phyloP scores from a whole-genome alignment of 2,888 invertebrate genomes.

The Argyresthia albistria region DNA sequence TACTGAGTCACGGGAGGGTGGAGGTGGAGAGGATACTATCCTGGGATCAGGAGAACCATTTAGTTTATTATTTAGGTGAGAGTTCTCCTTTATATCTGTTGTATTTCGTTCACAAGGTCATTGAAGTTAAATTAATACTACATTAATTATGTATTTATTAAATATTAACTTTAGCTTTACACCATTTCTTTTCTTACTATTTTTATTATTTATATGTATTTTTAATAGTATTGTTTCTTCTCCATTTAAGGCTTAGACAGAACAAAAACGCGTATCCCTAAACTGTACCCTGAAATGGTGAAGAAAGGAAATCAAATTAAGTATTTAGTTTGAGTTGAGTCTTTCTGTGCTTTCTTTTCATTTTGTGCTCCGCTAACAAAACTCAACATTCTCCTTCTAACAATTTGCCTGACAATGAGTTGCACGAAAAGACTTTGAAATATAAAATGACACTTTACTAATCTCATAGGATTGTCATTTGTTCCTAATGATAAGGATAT shows the following conservation, averaged over 20 bases:
- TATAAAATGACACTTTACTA: too few relatives aligned
- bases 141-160: not conserved
- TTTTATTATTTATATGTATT: constrained; percentile 9
- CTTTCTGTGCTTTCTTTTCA: not conserved
- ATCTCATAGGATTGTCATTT: too few relatives aligned
- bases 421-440: too few relatives aligned
- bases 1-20: constrained; percentile 88
- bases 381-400: not conserved
- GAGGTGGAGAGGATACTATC: constrained; percentile 87
- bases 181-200: not conserved
- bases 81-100: too few relatives aligned
- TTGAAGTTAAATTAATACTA: too few relatives aligned
- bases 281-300: constrained; percentile 55
- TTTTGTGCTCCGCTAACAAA: too few relatives aligned
- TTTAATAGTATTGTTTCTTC: constrained; percentile 16
- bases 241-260: constrained; percentile 55
- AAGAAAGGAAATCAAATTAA: constrained; percentile 61
- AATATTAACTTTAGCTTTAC: not conserved
- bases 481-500: too few relatives aligned
- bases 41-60: constrained; percentile 88
- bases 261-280: constrained; percentile 41
- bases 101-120: too few relatives aligned
- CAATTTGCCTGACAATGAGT: not conserved
- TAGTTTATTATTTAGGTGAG: constrained; percentile 80
- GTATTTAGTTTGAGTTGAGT: constrained; percentile 22